Percentiles rank a stretch among this genome's conserved stretches.
phyloP scores from a whole-genome alignment of 1,140 invertebrate species.

The Drosophila sturtevanti region DNA sequence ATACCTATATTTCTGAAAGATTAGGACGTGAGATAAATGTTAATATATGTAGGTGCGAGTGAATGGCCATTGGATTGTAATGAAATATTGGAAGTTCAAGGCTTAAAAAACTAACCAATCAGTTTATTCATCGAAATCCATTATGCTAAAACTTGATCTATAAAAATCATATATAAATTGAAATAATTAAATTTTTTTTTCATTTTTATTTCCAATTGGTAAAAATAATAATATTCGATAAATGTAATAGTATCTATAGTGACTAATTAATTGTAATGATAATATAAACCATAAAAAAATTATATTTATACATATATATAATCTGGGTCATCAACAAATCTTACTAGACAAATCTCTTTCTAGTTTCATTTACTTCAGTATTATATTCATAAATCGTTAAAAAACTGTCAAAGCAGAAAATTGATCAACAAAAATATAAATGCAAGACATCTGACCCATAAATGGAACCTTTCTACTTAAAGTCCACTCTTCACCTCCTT shows the following conservation, averaged over 20 bases:
- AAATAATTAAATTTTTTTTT: too few relatives aligned
- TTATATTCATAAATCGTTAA: slow-evolving; percentile 18
- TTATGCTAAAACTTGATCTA: too few relatives aligned
- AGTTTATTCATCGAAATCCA: neutral
- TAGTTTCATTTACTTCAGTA: neutral
- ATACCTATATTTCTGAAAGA: slow-evolving; percentile 15
- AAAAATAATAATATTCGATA: too few relatives aligned
- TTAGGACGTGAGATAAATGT: slow-evolving; percentile 36
- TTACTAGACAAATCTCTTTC: neutral
- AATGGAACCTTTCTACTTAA: neutral
- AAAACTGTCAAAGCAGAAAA: slow-evolving; percentile 38
- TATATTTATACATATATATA: too few relatives aligned
- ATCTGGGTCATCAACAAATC: too few relatives aligned
- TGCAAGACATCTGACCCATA: slow-evolving; percentile 17
- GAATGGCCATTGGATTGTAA: neutral
- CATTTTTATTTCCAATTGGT: too few relatives aligned
- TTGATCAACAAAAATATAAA: slow-evolving; percentile 29
- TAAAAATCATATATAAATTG: too few relatives aligned
- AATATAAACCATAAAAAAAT: too few relatives aligned
- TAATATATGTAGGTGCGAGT: neutral
- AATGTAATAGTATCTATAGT: too few relatives aligned
- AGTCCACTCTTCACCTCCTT: neutral
- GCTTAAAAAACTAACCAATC: neutral
- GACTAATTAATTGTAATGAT: too few relatives aligned
- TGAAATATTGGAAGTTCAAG: neutral